phyloP scores from a whole-genome alignment of 2,113 vertebrate genomes.

The Recurvirostra avosetta region DNA sequence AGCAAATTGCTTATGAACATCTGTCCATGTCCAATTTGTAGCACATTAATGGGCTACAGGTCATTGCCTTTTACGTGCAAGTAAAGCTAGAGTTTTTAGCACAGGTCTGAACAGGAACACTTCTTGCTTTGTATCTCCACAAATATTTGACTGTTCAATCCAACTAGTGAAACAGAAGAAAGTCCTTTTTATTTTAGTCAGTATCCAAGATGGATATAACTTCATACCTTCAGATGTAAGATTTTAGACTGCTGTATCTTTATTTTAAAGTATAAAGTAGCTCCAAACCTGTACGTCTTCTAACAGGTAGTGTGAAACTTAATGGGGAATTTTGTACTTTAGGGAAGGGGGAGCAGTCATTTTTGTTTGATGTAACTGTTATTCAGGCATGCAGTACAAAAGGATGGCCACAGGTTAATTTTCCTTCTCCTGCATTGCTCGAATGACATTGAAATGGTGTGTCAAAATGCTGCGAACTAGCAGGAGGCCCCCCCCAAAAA shows the following conservation, averaged over 20 bases:
- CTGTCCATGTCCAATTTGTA: background rate
- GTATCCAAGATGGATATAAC: background rate
- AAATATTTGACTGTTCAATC: background rate
- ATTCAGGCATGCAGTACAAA: background rate
- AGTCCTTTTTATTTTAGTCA: background rate
- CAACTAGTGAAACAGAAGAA: background rate
- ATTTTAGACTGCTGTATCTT: background rate
- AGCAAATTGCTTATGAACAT: background rate
- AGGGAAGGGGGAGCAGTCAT: background rate
- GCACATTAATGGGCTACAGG: background rate
- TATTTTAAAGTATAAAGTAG: background rate
- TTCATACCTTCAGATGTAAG: background rate
- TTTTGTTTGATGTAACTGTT: background rate
- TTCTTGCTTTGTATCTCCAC: background rate
- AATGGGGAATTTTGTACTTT: background rate
- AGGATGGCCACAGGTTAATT: background rate
- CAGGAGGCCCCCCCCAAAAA: too few relatives aligned
- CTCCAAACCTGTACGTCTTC: background rate
- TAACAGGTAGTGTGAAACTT: background rate
- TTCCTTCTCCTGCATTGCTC: background rate
- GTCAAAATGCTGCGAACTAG: background rate
- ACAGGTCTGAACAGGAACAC: accelerated
- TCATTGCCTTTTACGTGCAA: background rate
- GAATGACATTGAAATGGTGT: background rate
- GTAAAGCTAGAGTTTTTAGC: background rate